phyloP scores from a whole-genome alignment of 2,888 invertebrate species.

The Rhodophaea formosa region DNA sequence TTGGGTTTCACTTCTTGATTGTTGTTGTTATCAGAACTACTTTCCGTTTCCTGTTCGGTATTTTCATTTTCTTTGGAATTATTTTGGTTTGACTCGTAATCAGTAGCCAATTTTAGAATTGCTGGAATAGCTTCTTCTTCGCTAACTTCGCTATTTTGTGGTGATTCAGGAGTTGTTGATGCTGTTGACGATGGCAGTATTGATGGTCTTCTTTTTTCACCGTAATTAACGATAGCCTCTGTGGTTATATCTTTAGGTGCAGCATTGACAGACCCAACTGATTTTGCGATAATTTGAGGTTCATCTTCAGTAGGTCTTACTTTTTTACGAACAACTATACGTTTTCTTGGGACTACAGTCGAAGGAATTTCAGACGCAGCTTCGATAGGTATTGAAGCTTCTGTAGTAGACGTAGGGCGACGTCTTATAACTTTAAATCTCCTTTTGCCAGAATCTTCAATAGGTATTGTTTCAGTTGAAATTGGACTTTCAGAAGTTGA shows the following conservation, averaged over 20 bases:
- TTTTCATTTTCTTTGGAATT: neutral
- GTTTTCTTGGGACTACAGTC: slow-evolving; percentile 46
- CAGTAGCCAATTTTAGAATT: slow-evolving; percentile 28
- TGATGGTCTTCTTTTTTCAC: slow-evolving; percentile 56
- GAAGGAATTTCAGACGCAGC: slow-evolving; percentile 38
- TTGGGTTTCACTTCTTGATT: neutral
- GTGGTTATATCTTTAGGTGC: slow-evolving; percentile 43
- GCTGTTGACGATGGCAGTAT: slow-evolving; percentile 31
- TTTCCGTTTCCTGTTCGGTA: neutral
- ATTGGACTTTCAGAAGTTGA: slow-evolving; percentile 37
- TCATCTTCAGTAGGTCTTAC: slow-evolving; percentile 51
- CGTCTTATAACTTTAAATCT: slow-evolving; percentile 64
- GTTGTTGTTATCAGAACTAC: neutral
- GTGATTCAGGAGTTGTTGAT: slow-evolving; percentile 30
- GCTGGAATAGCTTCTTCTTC: slow-evolving; percentile 10
- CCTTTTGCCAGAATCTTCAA: slow-evolving; percentile 58
- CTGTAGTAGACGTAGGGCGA: slow-evolving; percentile 52
- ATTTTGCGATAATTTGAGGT: slow-evolving; percentile 48
- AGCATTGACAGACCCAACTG: slow-evolving; percentile 45
- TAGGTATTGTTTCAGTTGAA: slow-evolving; percentile 49
- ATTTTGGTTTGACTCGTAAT: slow-evolving; percentile 39
- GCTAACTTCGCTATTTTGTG: slow-evolving; percentile 15
- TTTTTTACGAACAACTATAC: slow-evolving; percentile 70
- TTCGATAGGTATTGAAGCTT: slow-evolving; percentile 32
- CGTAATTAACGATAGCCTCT: slow-evolving; percentile 56